Evolutionary conservation across 2,888 invertebrate species (phyloP), one percentile per base, ranked within the genome.

Genomic region (Creontiades dilutus): DNA sequence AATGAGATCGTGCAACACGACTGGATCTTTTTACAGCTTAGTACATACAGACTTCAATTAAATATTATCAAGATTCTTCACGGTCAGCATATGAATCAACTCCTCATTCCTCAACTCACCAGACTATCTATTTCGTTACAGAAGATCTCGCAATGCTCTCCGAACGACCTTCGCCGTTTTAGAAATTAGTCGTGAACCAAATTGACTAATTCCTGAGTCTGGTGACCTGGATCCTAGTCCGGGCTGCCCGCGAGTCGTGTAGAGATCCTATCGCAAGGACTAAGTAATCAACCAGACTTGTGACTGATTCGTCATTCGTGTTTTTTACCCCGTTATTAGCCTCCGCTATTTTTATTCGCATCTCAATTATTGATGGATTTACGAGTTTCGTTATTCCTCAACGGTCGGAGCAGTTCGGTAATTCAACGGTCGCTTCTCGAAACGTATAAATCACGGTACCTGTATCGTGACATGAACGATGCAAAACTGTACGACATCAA

Each of bases 121-220:
- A 9, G 68, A 68, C 68, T 23, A 68, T 68, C 68, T 61, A 16
- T 61, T 61, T 61, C n/a, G 48, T 82, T 82, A 52, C 82, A 52
- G 47, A 82, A 48, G 47, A 82, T 82, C 47, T 82, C 82, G 82
- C 52, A 82, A 82, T 82, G 27, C 82, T 82, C 27, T 47, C 52
- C 52, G 27, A 82, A 82, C 27, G 19, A 52, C 82, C 82, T 82
- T 82, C 82, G 52, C 82, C 23, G 82, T 82, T 82, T 82, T 82
- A 52, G 82, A 52, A 82, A 82, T 82, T 82, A 82, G 82, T 82
- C 82, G 82, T 82, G 82, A 82, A 52, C 82, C 52, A 82, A 82
- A 82, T 82, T 82, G 82, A 82, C 82, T 82, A 82, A 82, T 82
- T 82, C 82, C 52, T 48, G 14, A 82, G 82, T 82, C 82, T 19